Percentiles rank a stretch among this genome's conserved stretches.
These are phyloP conservation scores for Charina bottae DNA, from an alignment of 2,113 vertebrate genomes.

Conservation along the genomic window DNA sequence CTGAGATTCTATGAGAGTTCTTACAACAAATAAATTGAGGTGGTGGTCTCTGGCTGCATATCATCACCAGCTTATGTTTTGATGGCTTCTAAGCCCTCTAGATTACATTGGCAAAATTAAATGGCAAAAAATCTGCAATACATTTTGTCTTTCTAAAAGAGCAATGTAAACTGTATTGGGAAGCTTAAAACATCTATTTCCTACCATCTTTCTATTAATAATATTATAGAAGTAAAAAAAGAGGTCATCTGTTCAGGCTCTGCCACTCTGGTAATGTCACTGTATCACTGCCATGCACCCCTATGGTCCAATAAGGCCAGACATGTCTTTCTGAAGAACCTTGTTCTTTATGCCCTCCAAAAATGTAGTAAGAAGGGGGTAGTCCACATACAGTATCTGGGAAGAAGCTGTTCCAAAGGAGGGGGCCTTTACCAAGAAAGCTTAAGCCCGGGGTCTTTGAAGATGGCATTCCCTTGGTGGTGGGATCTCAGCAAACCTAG, in stretches of 20 bases:
- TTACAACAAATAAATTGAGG: background rate
- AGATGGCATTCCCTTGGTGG: no score
- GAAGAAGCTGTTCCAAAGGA: no score
- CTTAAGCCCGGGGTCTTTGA: no score
- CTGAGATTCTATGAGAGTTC: background rate
- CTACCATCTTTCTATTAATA: background rate
- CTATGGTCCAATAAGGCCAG: background rate
- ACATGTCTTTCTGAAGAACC: no score
- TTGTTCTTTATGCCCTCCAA: no score
- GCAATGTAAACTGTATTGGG: background rate
- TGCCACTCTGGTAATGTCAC: background rate
- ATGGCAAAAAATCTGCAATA: background rate
- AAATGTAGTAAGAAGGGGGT: no score
- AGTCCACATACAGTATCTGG: no score
- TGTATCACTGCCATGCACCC: background rate
- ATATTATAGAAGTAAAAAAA: background rate
- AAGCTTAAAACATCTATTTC: background rate
- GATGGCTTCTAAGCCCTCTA: background rate
- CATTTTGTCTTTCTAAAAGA: background rate
- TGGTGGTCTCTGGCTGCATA: background rate
- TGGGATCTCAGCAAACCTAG: no score
- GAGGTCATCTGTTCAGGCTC: background rate
- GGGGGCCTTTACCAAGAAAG: no score
- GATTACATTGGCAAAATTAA: background rate
- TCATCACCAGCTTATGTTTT: background rate